These are phyloP conservation scores for Tyria jacobaeae DNA, from an alignment of 2,888 invertebrate genomes.

Conservation along the genomic window DNA sequence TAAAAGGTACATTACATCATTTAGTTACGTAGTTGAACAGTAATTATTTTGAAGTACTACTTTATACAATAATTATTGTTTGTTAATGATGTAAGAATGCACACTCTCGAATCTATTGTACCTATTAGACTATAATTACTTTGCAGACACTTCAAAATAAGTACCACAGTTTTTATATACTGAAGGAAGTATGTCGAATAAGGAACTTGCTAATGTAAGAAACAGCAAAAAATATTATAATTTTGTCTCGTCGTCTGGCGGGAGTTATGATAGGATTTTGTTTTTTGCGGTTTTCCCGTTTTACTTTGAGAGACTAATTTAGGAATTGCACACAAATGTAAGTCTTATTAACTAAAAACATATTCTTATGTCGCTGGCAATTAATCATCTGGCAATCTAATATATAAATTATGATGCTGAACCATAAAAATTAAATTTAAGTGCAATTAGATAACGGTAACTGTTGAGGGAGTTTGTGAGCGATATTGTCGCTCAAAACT, in stretches of 20 bases:
- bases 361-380: too few species aligned
- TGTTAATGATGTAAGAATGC: conserved; percentile 28
- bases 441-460: too few species aligned
- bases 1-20: conserved; percentile 23
- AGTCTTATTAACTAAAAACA: too few species aligned
- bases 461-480: too few species aligned
- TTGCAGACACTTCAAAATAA: neutral
- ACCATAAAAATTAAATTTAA: too few species aligned
- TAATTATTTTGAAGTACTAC: conserved; percentile 17
- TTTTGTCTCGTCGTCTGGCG: conserved; percentile 10
- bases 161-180: conserved; percentile 6
- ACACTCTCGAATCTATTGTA: conserved; percentile 11
- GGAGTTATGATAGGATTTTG: neutral
- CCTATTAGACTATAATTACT: conserved; percentile 1
- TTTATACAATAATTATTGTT: conserved; percentile 9
- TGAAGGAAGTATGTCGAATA: conserved; percentile 13
- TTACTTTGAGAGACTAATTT: neutral
- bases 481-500: too few species aligned
- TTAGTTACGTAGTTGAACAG: conserved; percentile 18
- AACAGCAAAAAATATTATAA: conserved; percentile 8
- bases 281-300: conserved; percentile 5
- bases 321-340: neutral
- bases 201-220: conserved; percentile 8
- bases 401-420: too few species aligned
- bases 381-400: neutral